Conservation (phyloP, 2,113 vertebrate genomes). For the Rhodinocichla rosea region DNA sequence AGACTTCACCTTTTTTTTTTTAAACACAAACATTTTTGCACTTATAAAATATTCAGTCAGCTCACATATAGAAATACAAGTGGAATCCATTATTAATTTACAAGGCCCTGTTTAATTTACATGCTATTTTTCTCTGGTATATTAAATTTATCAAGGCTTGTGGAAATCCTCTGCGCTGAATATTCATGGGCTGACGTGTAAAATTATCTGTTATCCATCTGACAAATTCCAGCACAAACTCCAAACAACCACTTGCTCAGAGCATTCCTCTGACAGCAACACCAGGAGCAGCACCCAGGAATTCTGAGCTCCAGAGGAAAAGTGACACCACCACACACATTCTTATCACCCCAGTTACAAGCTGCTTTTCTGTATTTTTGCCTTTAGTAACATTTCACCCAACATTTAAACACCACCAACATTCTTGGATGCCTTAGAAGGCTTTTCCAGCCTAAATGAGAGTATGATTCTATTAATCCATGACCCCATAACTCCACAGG, state of each 20-base stretch:
- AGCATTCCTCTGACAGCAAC: not conserved
- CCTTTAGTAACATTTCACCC: not conserved
- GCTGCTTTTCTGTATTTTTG: not conserved
- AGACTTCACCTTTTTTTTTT: not conserved
- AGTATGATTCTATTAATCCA: rapidly evolving
- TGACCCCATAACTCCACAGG: rapidly evolving
- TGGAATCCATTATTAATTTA: slow-evolving; percentile 49
- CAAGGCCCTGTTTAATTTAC: slow-evolving; percentile 33
- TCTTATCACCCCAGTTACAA: not conserved
- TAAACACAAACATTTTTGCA: slow-evolving; percentile 39
- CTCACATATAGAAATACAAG: slow-evolving; percentile 19
- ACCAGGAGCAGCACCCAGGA: not conserved
- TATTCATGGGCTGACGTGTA: slow-evolving; percentile 19
- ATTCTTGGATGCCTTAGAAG: not conserved
- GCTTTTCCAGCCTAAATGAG: not conserved
- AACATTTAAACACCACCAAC: not conserved
- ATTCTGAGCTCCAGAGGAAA: not conserved
- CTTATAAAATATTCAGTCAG: slow-evolving; percentile 50
- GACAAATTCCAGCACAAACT: not conserved
- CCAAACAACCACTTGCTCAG: not conserved
- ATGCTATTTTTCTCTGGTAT: slow-evolving; percentile 24
- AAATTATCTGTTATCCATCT: not conserved
- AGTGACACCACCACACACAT: rapidly evolving
- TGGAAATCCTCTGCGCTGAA: slow-evolving; percentile 4
- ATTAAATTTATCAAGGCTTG: slow-evolving; percentile 24